These are phyloP conservation scores for Pandion haliaetus DNA, from an alignment of 2,113 vertebrate species.

Conservation along the genomic window DNA sequence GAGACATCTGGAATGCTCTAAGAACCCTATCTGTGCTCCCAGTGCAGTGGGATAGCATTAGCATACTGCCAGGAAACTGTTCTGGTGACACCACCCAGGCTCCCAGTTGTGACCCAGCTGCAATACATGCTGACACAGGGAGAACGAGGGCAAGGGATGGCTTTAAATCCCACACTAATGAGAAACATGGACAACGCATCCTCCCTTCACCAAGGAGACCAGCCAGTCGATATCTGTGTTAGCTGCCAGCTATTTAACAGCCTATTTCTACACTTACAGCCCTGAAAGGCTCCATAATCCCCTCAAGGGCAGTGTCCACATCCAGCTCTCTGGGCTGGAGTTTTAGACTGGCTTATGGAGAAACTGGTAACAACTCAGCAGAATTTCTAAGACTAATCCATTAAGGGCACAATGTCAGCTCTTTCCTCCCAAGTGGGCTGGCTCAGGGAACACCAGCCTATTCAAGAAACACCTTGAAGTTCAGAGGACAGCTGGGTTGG, in stretches of 20 bases:
- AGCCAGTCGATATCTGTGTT: neutral
- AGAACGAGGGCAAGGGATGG: neutral
- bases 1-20: neutral
- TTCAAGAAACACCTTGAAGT: neutral
- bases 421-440: neutral
- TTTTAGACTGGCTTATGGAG: constrained; percentile 27
- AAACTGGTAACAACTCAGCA: constrained; percentile 20
- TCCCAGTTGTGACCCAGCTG: neutral
- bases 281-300: neutral
- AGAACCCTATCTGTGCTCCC: neutral
- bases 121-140: neutral
- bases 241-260: neutral
- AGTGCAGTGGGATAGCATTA: neutral
- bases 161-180: neutral
- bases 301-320: neutral
- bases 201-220: neutral
- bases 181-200: neutral
- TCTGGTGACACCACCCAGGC: neutral
- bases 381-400: constrained; percentile 39
- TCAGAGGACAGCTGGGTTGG: neutral
- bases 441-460: neutral
- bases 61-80: neutral
- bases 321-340: neutral
- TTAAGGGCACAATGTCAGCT: neutral
- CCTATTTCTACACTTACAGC: neutral